Percentiles rank a stretch among this genome's conserved stretches.
Conservation (phyloP, 2,113 vertebrate genomes). For the Perca flavescens region DNA sequence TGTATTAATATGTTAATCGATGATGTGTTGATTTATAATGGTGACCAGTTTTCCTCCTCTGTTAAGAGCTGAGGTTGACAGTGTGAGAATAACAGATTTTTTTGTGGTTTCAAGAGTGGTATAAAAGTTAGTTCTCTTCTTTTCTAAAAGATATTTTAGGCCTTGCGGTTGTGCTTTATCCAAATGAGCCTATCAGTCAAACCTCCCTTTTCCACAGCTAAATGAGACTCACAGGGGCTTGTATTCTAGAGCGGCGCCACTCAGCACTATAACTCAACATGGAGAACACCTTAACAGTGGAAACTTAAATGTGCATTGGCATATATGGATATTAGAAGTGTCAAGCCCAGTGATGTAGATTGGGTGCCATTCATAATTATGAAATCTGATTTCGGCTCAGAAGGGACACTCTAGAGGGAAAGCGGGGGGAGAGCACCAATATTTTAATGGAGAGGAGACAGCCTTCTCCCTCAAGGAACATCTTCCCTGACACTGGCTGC, state of each 20-base stretch:
- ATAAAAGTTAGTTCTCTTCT: constrained; percentile 62
- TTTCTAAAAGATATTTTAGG: constrained; percentile 62
- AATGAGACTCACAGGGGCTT: constrained; percentile 78
- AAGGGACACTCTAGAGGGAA: constrained; percentile 62
- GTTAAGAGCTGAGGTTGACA: constrained; percentile 1
- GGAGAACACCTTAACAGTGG: constrained; percentile 72
- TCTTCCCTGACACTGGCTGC: constrained; percentile 83
- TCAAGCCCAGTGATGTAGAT: constrained; percentile 81
- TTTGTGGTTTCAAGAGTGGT: constrained; percentile 12
- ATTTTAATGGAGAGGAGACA: constrained; percentile 84
- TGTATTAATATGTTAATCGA: constrained; percentile 1
- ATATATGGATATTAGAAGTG: constrained; percentile 84
- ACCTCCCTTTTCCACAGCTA: constrained; percentile 59
- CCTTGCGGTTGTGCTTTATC: constrained; percentile 61
- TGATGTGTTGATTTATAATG: constrained; percentile 12
- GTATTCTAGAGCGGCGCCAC: constrained; percentile 47
- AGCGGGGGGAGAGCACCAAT: constrained; percentile 73
- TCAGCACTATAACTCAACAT: constrained; percentile 79
- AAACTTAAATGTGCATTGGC: constrained; percentile 79
- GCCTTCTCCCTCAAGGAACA: constrained; percentile 86
- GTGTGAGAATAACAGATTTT: constrained; percentile 21
- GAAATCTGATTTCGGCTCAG: constrained; percentile 82
- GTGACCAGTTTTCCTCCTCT: background rate
- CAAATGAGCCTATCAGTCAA: constrained; percentile 77
- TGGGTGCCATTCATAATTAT: constrained; percentile 85